These are phyloP conservation scores for Ptilonorhynchus violaceus DNA, from an alignment of 2,113 vertebrate genomes.

Conservation along the genomic window DNA sequence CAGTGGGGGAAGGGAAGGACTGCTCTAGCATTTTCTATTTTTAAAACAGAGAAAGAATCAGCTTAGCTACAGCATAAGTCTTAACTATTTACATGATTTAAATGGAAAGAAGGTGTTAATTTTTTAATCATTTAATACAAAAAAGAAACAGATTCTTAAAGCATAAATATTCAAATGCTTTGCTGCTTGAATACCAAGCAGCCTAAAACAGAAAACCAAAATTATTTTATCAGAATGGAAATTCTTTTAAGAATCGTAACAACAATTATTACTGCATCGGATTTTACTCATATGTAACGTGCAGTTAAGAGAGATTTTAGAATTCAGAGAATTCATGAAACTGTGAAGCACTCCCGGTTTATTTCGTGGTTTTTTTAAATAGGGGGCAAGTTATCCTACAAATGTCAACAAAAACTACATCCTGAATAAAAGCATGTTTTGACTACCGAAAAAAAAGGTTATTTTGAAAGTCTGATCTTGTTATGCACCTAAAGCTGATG, in stretches of 20 bases:
- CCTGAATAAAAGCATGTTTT: not conserved
- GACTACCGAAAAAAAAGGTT: not conserved
- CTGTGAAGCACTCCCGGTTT: not conserved
- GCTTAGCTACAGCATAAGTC: slow-evolving; percentile 60
- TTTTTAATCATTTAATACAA: not conserved
- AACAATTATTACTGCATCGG: not conserved
- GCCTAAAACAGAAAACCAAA: not conserved
- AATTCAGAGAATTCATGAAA: not conserved
- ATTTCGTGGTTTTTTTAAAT: not conserved
- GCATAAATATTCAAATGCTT: not conserved
- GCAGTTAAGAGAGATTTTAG: slow-evolving; percentile 2
- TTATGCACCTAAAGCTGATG: not conserved
- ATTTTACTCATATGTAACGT: not conserved
- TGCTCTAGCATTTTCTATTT: slow-evolving; percentile 88
- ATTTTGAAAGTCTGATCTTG: not conserved
- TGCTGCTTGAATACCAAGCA: not conserved
- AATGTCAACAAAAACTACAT: not conserved
- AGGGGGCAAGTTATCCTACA: not conserved
- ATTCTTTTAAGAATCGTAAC: not conserved
- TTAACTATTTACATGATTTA: slow-evolving; percentile 63
- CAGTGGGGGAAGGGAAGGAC: slow-evolving; percentile 73
- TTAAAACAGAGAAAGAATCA: slow-evolving; percentile 82
- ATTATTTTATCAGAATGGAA: not conserved
- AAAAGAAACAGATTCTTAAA: not conserved
- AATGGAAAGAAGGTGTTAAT: not conserved